Conservation (phyloP, 1,140 invertebrate genomes). For the Caenorhabditis brenneri region DNA sequence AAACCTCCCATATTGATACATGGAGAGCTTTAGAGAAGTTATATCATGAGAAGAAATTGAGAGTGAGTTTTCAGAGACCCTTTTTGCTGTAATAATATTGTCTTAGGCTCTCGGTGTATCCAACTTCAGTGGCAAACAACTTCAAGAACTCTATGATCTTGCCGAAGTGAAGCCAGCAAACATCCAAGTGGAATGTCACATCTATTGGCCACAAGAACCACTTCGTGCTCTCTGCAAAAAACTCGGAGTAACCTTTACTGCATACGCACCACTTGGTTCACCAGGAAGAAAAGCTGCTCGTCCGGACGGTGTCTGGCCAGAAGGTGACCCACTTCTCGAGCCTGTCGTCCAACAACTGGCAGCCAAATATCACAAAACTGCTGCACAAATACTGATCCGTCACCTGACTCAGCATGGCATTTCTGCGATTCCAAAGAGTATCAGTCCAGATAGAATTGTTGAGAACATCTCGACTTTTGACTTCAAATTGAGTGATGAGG, state of each 20-base stretch:
- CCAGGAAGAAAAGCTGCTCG: conserved; percentile 59
- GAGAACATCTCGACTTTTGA: conserved; percentile 73
- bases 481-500: conserved; percentile 19
- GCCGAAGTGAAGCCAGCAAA: conserved; percentile 54
- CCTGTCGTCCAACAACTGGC: conserved; percentile 45
- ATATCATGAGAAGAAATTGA: conserved; percentile 26
- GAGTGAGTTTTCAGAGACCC: not conserved
- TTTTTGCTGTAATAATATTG: conserved; percentile 51
- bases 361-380: conserved; percentile 73
- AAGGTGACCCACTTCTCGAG: conserved; percentile 50
- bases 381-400: conserved; percentile 75
- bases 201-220: conserved; percentile 66
- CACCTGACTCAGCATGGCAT: conserved; percentile 70
- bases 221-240: conserved; percentile 66
- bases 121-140: conserved; percentile 69
- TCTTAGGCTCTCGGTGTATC: conserved; percentile 71
- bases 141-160: conserved; percentile 58
- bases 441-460: conserved; percentile 46
- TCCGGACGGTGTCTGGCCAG: conserved; percentile 46
- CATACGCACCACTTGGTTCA: conserved; percentile 70
- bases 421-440: conserved; percentile 71
- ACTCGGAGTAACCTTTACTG: conserved; percentile 62
- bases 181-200: conserved; percentile 65
- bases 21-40: conserved; percentile 65
- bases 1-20: conserved; percentile 45